Base-by-base conservation (phyloP, 1,140 invertebrate genomes). In the Formica selysi region DNA sequence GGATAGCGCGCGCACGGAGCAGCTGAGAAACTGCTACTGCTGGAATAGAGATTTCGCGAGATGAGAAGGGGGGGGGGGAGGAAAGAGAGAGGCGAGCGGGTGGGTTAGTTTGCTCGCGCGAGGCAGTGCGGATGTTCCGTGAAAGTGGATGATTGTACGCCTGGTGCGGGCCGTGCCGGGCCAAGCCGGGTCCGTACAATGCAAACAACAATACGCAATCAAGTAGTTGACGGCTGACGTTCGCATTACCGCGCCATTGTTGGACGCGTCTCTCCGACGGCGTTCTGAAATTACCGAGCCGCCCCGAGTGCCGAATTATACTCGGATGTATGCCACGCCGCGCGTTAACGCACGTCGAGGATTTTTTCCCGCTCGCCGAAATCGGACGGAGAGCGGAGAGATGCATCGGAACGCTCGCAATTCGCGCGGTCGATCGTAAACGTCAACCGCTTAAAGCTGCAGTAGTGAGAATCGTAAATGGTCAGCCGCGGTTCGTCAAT, bases 141-240 rank as follows among this genome's bases (percentile, higher is more conserved):
- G 85, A 79, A 74, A 78, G 79, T 80, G 85, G 80, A 57, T 84
- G 89, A 88, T 85, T 83, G 86, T 88, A 88, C 62, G 86, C 32
- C 0, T 32, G 32, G 32, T 79, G 79, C 79, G 73, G 73, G 51
- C 59, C 57, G 51, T 29, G 29, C 61, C 61, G 61, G 61, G 61
- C 61, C 61, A 11, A 19, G 19, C 65, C 29, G n/a, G 32, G 48
- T 3, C 48, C 48, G 71, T 86, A 91, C 90, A 91, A 91, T 91
- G 89, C 91, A 92, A 92, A 92, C 91, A 93, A 93, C 92, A 93
- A 93, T 93, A 92, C 88, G 91, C 92, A 93, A 93, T 93, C 92
- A 93, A 92, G 90, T 92, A 93, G 91, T 93, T 92, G 92, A 92
- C 90, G 89, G 91, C 86, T 92, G 92, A 93, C 90, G 89, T 91